These are phyloP conservation scores for Ceyx erithaca DNA, from an alignment of 2,797 vertebrate species.

Conservation along the genomic window DNA sequence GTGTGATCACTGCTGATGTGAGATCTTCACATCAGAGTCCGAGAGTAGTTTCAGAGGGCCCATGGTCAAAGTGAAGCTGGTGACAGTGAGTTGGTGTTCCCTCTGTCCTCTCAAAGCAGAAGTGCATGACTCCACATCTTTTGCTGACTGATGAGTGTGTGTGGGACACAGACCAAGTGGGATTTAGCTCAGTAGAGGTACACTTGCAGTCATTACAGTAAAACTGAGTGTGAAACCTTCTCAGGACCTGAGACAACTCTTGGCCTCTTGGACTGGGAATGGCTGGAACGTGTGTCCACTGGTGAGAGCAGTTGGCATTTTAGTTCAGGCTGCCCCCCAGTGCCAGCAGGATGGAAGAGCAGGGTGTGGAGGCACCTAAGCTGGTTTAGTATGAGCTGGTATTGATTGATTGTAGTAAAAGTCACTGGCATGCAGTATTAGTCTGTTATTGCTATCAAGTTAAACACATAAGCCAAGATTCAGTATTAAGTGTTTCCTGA, in stretches of 20 bases:
- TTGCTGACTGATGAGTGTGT: not conserved
- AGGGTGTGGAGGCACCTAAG: not conserved
- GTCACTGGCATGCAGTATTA: not conserved
- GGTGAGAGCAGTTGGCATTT: not conserved
- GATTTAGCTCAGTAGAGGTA: not conserved
- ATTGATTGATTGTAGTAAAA: not conserved
- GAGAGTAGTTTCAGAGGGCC: not conserved
- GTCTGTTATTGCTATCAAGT: not conserved
- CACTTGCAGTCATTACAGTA: not conserved
- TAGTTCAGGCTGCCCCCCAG: not conserved
- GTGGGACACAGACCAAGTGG: not conserved
- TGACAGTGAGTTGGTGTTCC: fast-evolving
- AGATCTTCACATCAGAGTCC: not conserved
- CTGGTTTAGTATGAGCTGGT: not conserved
- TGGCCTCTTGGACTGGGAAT: not conserved
- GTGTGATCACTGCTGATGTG: not conserved
- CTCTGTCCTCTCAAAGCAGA: not conserved
- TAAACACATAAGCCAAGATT: not conserved
- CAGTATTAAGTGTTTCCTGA: not conserved
- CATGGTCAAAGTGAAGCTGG: not conserved
- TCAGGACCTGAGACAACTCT: not conserved
- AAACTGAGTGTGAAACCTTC: not conserved
- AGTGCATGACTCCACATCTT: not conserved
- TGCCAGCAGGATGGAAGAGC: not conserved
- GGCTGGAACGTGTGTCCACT: not conserved